These are phyloP conservation scores for Penaeus monodon DNA, from an alignment of 2,888 invertebrate species.

Conservation along the genomic window DNA sequence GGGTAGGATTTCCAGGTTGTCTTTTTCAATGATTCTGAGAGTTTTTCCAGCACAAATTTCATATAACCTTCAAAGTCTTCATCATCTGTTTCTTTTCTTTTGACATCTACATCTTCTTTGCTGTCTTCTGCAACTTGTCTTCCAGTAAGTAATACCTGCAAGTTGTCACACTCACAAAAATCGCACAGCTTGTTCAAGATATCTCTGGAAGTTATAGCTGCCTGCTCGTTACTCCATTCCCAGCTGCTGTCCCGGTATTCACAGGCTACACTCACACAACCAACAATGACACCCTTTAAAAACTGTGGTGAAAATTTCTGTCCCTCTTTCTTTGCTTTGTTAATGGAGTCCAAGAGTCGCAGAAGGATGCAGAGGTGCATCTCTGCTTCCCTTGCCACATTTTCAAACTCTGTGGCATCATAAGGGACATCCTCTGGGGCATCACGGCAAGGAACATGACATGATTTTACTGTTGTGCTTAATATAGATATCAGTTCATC, in stretches of 20 bases:
- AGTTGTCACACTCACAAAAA: no score
- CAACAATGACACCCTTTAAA: slow-evolving; percentile 16
- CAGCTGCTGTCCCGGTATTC: slow-evolving; percentile 23
- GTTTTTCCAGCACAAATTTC: slow-evolving; percentile 19
- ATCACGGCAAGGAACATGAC: no score
- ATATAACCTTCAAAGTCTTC: background rate
- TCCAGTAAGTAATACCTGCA: no score
- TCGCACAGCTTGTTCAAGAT: no score
- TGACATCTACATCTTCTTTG: no score
- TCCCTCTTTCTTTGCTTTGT: no score
- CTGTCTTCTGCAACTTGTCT: no score
- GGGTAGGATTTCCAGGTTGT: slow-evolving; percentile 29
- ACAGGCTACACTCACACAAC: slow-evolving; percentile 25
- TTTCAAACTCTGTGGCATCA: slow-evolving; percentile 27
- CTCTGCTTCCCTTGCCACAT: slow-evolving; percentile 40
- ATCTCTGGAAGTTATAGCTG: background rate
- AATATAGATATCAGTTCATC: no score
- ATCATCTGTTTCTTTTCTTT: no score
- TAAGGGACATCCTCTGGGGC: slow-evolving; percentile 25
- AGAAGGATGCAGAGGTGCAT: background rate
- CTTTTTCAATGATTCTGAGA: slow-evolving; percentile 23
- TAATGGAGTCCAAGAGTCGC: no score
- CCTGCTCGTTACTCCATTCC: slow-evolving; percentile 24
- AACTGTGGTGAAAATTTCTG: slow-evolving; percentile 19
- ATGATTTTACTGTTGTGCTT: no score